Percentiles rank a stretch among this genome's conserved stretches.
Conservation (phyloP, 2,888 invertebrate species). For the Amphimallon solstitiale region DNA sequence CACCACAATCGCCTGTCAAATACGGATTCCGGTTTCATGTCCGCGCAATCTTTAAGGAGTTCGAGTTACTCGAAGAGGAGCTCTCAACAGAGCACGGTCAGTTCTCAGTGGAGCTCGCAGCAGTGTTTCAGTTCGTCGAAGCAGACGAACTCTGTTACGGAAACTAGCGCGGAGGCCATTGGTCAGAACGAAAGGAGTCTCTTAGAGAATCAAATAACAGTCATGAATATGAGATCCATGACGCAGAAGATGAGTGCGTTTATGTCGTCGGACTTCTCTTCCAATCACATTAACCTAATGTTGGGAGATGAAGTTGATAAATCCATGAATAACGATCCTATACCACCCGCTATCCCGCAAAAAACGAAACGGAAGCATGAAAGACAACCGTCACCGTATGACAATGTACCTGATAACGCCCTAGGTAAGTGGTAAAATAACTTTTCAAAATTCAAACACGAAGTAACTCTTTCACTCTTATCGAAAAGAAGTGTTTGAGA, state of each 20-base stretch:
- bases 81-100: slow-evolving; percentile 69
- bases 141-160: slow-evolving; percentile 42
- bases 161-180: slow-evolving; percentile 55
- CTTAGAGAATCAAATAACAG: slow-evolving; percentile 22
- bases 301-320: slow-evolving; percentile 48
- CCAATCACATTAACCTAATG: slow-evolving; percentile 31
- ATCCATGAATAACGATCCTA: slow-evolving; percentile 47
- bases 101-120: slow-evolving; percentile 59
- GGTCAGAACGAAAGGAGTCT: slow-evolving; percentile 45
- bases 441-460: too few relatives aligned
- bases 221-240: slow-evolving; percentile 28
- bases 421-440: slow-evolving; percentile 42
- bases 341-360: slow-evolving; percentile 72
- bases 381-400: slow-evolving; percentile 75
- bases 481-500: too few relatives aligned
- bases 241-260: slow-evolving; percentile 28
- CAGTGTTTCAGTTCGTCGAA: slow-evolving; percentile 44
- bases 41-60: slow-evolving; percentile 71
- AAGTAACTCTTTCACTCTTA: too few relatives aligned
- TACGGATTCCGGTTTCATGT: slow-evolving; percentile 70
- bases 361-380: slow-evolving; percentile 69
- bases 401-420: slow-evolving; percentile 68
- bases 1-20: slow-evolving; percentile 59
- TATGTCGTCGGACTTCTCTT: slow-evolving; percentile 33
- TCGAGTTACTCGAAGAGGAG: slow-evolving; percentile 71